Evolutionary conservation across 2,113 vertebrate species (phyloP), one percentile per base, ranked within the genome.

Genomic region (Ceuthmochares aereus): DNA sequence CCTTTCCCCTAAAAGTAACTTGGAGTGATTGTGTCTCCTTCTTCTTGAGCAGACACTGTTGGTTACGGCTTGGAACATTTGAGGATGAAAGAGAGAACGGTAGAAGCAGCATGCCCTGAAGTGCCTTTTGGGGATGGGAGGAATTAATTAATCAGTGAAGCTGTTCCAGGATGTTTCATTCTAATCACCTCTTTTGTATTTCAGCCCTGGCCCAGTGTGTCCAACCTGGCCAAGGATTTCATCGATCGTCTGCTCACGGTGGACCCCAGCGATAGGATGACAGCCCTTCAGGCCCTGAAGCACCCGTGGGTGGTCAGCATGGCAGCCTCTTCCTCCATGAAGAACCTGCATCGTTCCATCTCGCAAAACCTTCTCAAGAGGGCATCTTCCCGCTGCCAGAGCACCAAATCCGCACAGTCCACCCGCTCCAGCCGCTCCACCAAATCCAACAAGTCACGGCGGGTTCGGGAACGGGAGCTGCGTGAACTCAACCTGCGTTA

Each of bases 301-400:
- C 99, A 99, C 95, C 99, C 99, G 0, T 99, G 99, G 99, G 97
- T 99, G 30, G 98, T 99, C 94, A 99, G 99, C 98, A 99, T 99
- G 99, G 99, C 99, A 12, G 99, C 99, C 40, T 98, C 99, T 15
- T 99, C 99, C 30, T 99, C 99, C 95, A 99, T 99, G 99, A 99
- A 99, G 98, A 99, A 99, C 97, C 98, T 99, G 18, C 99, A 99
- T 96, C 98, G 99, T 55, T 99, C 99, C 91, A 99, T 99, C 93
- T 99, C 99, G 0, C 99, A 99, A 84, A 99, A 99, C 98, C 99
- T 99, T 79, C 98, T 99, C 96, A 99, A 99, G 97, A 98, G 99
- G 20, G 99, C 99, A 0, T 99, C 99, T 4, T 99, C 99, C 3
- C 99, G 99, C 96, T 99, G 99, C 98, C 99, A 99, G 96, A 99